Conservation (phyloP, 92 coral and sea anemone genomes). For the Montipora capitata region DNA sequence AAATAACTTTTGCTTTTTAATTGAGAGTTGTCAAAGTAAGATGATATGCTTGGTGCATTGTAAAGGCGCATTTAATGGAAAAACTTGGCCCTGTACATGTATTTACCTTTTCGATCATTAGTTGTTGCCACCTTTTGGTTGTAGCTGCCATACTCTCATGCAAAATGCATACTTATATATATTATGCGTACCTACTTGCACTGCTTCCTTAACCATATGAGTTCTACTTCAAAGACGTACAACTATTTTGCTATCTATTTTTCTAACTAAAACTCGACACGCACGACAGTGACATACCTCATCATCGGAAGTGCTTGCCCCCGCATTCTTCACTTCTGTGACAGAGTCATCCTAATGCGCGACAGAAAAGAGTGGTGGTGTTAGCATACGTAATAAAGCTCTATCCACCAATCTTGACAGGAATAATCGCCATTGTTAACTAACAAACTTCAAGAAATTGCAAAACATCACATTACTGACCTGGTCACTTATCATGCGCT, state of each 20-base stretch:
- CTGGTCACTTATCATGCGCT: constrained; percentile 5
- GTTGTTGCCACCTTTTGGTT: constrained; percentile 20
- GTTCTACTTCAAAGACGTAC: constrained; percentile 19
- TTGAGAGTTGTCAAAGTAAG: constrained; percentile 21
- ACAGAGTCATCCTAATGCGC: constrained; percentile 18
- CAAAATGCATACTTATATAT: constrained; percentile 20
- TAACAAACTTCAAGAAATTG: constrained; percentile 21
- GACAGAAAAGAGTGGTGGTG: constrained; percentile 24
- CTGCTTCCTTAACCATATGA: constrained; percentile 24
- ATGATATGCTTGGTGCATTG: constrained; percentile 8
- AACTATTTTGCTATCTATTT: background rate
- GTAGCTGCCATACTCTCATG: constrained; percentile 17
- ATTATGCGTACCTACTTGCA: constrained; percentile 17
- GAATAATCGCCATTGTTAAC: constrained; percentile 26
- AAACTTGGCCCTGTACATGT: constrained; percentile 16
- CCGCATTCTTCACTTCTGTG: constrained; percentile 19
- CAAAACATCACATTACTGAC: constrained; percentile 18
- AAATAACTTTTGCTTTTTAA: constrained; percentile 21
- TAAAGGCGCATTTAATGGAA: background rate
- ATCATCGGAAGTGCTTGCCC: constrained; percentile 27
- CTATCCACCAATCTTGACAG: constrained; percentile 11
- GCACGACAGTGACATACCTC: constrained; percentile 25
- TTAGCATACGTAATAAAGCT: constrained; percentile 9
- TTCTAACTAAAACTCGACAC: constrained; percentile 18
- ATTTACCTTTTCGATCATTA: constrained; percentile 13